Conservation (phyloP, 2,113 vertebrate species). For the Pleuronectes platessa region DNA sequence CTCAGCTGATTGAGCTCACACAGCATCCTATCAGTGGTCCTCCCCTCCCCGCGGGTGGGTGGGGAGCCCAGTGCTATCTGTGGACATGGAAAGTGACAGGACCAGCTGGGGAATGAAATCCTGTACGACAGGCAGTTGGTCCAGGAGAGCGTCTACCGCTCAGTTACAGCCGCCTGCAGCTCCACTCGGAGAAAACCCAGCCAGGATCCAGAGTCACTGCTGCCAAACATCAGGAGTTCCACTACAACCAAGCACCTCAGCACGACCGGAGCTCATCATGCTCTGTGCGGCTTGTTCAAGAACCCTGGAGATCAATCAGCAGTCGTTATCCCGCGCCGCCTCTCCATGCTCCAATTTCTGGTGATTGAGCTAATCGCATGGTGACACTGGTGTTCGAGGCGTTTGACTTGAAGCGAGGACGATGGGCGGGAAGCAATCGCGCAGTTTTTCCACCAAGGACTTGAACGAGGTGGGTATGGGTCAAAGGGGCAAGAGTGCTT, state of each 20-base stretch:
- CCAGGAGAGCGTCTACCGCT: constrained; percentile 48
- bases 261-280: constrained; percentile 27
- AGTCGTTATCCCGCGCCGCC: background rate
- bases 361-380: constrained; percentile 27
- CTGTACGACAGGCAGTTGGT: constrained; percentile 77
- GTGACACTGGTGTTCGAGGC: constrained; percentile 29
- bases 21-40: constrained; percentile 43
- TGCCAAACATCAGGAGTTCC: constrained; percentile 47
- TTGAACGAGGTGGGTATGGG: constrained; percentile 55
- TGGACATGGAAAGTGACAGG: constrained; percentile 88
- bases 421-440: constrained; percentile 85
- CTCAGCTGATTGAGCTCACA: constrained; percentile 55
- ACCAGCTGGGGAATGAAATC: constrained; percentile 88
- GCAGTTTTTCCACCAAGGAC: constrained; percentile 72
- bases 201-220: constrained; percentile 23
- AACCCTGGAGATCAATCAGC: constrained; percentile 42
- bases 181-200: constrained; percentile 21
- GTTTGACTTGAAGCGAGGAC: constrained; percentile 11
- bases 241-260: constrained; percentile 1
- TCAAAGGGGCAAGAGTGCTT: constrained; percentile 53
- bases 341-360: constrained; percentile 11
- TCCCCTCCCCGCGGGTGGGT: constrained; percentile 50
- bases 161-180: constrained; percentile 35
- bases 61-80: constrained; percentile 74
- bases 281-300: constrained; percentile 14